A percentile compares a stretch with the other conserved stretches of the same genome.
Conservation (phyloP, 37 sponge, comb jelly and placozoan genomes). For the Axinella damicornis region DNA sequence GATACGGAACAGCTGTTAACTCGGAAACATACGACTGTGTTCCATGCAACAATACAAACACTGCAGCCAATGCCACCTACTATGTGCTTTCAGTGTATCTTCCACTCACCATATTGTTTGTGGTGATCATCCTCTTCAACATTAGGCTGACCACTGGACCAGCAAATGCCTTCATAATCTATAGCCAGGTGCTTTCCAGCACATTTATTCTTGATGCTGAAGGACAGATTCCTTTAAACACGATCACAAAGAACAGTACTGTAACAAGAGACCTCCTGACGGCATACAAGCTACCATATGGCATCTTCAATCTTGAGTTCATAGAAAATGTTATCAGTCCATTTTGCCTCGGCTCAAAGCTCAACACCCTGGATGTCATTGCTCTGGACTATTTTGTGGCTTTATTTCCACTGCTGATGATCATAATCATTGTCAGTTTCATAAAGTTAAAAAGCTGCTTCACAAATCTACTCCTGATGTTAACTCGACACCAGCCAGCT, state of each 20-base stretch:
- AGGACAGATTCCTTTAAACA: slow-evolving; percentile 21
- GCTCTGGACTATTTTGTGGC: slow-evolving; percentile 40
- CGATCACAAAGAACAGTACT: not conserved
- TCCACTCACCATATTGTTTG: slow-evolving; percentile 20
- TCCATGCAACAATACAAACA: not conserved
- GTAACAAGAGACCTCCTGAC: too few relatives aligned
- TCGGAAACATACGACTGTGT: slow-evolving; percentile 17
- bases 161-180: slow-evolving; percentile 51
- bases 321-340: slow-evolving; percentile 20
- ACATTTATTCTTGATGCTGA: slow-evolving; percentile 11
- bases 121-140: slow-evolving; percentile 46
- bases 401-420: slow-evolving; percentile 49
- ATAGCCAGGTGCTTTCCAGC: slow-evolving; percentile 17
- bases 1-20: slow-evolving; percentile 5
- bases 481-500: too few relatives aligned
- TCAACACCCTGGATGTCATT: slow-evolving; percentile 30
- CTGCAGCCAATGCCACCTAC: not conserved
- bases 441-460: not conserved
- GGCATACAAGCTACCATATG: slow-evolving; percentile 17
- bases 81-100: slow-evolving; percentile 22
- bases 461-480: too few relatives aligned
- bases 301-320: slow-evolving; percentile 62
- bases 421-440: not conserved
- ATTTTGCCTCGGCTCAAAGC: slow-evolving; percentile 11
- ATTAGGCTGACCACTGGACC: slow-evolving; percentile 39